A percentile compares a stretch with the other conserved stretches of the same genome.
Conservation (phyloP, 64 coral and sea anemone species). For the Platygyra sinensis region DNA sequence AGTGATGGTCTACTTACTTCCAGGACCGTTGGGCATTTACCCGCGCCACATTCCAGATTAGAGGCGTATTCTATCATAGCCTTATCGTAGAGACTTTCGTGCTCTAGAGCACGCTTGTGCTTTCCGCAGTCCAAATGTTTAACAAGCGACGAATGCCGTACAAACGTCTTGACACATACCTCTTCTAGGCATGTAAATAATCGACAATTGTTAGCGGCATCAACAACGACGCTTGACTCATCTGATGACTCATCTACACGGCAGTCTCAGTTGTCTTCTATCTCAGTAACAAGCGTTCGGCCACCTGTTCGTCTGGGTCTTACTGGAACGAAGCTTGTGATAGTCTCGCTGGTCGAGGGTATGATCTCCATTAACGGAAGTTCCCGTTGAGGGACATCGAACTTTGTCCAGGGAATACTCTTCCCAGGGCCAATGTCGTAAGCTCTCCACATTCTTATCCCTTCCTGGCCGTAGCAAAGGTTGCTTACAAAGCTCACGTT, state of each 20-base stretch:
- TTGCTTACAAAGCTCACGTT: constrained; percentile 28
- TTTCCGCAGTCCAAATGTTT: constrained; percentile 51
- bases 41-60: constrained; percentile 42
- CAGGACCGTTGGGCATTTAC: constrained; percentile 24
- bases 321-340: constrained; percentile 17
- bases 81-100: constrained; percentile 32
- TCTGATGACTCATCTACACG: constrained; percentile 9
- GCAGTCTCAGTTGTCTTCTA: not conserved
- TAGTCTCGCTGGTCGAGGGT: constrained; percentile 19
- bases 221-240: not conserved
- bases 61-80: constrained; percentile 56
- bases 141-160: constrained; percentile 14
- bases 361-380: constrained; percentile 7
- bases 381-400: constrained; percentile 4
- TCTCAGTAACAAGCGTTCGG: not conserved
- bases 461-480: not conserved
- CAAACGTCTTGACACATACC: constrained; percentile 24
- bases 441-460: not conserved
- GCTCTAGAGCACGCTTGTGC: constrained; percentile 17
- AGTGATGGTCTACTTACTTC: constrained; percentile 44
- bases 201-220: not conserved
- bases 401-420: constrained; percentile 5
- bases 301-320: constrained; percentile 28
- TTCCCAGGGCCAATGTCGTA: too few relatives aligned
- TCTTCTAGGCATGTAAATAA: constrained; percentile 41